Evolutionary conservation across 2,888 invertebrate species (phyloP), one percentile per base, ranked within the genome.

Genomic region (Mesorhabditis belari): DNA sequence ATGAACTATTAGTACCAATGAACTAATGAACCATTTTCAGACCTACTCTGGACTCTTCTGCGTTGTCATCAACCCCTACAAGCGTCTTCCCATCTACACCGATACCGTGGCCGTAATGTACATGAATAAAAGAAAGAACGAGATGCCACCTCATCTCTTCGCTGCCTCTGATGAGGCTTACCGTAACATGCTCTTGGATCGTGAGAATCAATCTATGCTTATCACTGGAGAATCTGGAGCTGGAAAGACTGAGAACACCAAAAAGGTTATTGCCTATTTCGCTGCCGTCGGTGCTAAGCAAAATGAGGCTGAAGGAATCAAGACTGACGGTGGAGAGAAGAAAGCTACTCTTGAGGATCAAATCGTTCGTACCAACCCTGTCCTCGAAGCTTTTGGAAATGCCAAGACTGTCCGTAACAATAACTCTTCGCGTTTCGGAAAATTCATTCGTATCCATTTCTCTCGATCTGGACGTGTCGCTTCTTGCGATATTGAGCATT

Each of bases 361-460:
- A 86, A 95, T 96, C 86, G 93, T 98, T 80, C 96, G 96, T 85
- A 95, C 96, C 85, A 98, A 98, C 86, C 94, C 94, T 80, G 94
- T 94, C 80, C 90, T 94, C 87, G 94, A 94, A 87, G 93, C 94
- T 81, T 94, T 94, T 85, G 94, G 94, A 90, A 94, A 94, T 88
- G 94, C 94, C 84, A 94, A 94, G 89, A 94, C 94, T 83, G 92
- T 92, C 85, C 92, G 96, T 90, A 98, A 98, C 87, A 96, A 96
- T 87, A 96, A 96, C 90, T 96, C 95, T 74, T 96, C 96, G 77
- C 92, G 96, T 88, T 96, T 96, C 90, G 93, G 93, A 89, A 96
- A 96, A 90, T 96, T 96, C 89, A 96, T 96, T 87, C 92, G 96
- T 88, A 98, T 98, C 85, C 96, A 98, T 86, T 96, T 96, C 86